phyloP scores from a whole-genome alignment of 92 coral and sea anemone species.

The Bergia sp. region DNA sequence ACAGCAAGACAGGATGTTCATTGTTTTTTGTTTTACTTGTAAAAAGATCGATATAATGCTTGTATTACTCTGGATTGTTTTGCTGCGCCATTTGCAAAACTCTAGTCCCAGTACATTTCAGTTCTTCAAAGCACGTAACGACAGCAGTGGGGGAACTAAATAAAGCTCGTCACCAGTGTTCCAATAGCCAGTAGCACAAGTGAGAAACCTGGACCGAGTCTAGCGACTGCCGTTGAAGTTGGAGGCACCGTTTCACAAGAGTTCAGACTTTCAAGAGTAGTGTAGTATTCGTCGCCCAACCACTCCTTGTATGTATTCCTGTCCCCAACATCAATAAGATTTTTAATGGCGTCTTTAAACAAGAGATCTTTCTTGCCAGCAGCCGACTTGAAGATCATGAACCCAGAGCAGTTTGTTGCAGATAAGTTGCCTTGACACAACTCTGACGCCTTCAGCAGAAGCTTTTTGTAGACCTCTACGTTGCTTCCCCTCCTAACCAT shows the following conservation, averaged over 20 bases:
- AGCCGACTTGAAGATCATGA: constrained; percentile 47
- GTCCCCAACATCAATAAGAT: constrained; percentile 31
- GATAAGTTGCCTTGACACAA: constrained; percentile 28
- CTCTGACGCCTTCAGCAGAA: constrained; percentile 44
- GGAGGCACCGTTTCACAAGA: too few species aligned
- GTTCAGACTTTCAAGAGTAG: not conserved
- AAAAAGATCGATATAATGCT: too few species aligned
- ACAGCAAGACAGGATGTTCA: too few species aligned
- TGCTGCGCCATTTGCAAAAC: too few species aligned
- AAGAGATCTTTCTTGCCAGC: constrained; percentile 33
- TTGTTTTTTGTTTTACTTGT: too few species aligned
- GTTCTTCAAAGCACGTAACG: too few species aligned
- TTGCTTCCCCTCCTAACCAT: constrained; percentile 34
- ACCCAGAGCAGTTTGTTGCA: constrained; percentile 10
- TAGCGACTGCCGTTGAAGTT: not conserved
- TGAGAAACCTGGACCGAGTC: not conserved
- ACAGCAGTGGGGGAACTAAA: not conserved
- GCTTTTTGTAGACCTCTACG: constrained; percentile 5
- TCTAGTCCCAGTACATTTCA: too few species aligned
- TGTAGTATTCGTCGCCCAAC: constrained; percentile 34
- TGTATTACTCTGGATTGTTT: too few species aligned
- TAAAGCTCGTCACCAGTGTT: not conserved
- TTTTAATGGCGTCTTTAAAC: constrained; percentile 62
- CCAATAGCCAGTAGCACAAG: constrained; percentile 3
- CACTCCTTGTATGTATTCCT: constrained; percentile 33